These are phyloP conservation scores for Anarsia innoxiella DNA, from an alignment of 2,888 invertebrate genomes.

Conservation along the genomic window DNA sequence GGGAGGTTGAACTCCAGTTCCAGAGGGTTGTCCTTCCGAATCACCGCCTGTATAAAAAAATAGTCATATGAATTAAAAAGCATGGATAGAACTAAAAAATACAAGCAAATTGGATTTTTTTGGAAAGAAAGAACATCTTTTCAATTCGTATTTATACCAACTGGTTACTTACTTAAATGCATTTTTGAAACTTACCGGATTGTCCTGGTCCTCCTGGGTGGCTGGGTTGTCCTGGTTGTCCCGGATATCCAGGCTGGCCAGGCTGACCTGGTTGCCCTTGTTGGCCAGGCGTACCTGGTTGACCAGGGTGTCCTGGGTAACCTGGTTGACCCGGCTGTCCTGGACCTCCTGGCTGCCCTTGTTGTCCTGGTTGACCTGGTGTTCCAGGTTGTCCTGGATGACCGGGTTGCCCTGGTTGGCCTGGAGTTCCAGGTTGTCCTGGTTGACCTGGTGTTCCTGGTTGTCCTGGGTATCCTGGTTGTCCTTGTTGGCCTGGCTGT, in stretches of 20 bases:
- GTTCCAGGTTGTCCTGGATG: constrained; percentile 30
- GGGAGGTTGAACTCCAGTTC: constrained; percentile 68
- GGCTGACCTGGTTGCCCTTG: constrained; percentile 42
- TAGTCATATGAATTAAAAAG: too few relatives aligned
- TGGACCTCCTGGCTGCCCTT: constrained; percentile 35
- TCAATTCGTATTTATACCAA: too few relatives aligned
- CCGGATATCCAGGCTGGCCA: constrained; percentile 20
- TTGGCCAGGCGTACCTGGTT: constrained; percentile 28
- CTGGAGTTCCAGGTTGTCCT: constrained; percentile 31
- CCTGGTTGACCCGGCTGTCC: constrained; percentile 35
- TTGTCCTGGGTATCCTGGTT: constrained; percentile 13
- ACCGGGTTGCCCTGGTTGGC: constrained; percentile 28
- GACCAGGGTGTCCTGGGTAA: constrained; percentile 23
- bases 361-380: constrained; percentile 28
- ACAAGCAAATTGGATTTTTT: too few relatives aligned
- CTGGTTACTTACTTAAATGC: too few relatives aligned
- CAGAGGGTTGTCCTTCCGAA: constrained; percentile 52
- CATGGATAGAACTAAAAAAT: too few relatives aligned
- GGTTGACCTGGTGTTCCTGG: constrained; percentile 27
- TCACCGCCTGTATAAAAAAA: constrained; percentile 33
- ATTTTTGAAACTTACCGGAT: constrained; percentile 15
- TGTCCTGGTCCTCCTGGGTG: constrained; percentile 27
- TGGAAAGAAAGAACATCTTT: too few relatives aligned
- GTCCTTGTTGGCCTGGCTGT: constrained; percentile 19
- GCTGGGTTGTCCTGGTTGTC: too few relatives aligned